phyloP scores from a whole-genome alignment of 2,113 vertebrate species.

The Ovis canadensis region DNA sequence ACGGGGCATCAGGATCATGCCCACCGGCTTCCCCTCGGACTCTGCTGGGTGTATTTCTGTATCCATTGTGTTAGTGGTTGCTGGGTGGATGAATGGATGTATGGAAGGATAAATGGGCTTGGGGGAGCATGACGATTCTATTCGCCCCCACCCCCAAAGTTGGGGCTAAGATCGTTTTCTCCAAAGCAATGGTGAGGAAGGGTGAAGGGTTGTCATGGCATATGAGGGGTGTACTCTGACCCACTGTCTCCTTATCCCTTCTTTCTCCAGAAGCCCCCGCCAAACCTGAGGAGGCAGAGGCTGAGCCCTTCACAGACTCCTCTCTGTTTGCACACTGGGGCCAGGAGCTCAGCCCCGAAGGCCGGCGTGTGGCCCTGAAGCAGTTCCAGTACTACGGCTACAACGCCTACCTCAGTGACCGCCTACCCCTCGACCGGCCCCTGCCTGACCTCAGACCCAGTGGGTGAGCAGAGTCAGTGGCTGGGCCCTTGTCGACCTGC shows the following conservation, averaged over 20 bases:
- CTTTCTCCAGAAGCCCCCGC: slow-evolving; percentile 86
- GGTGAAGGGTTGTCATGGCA: neutral
- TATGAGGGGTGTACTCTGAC: slow-evolving; percentile 15
- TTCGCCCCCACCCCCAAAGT: fast-evolving
- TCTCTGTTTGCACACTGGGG: slow-evolving; percentile 97
- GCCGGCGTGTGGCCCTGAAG: slow-evolving; percentile 89
- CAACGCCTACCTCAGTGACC: slow-evolving; percentile 97
- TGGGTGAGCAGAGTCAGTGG: slow-evolving; percentile 84
- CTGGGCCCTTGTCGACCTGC: neutral
- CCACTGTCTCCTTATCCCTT: slow-evolving; percentile 52
- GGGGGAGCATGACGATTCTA: neutral
- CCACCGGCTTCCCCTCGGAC: neutral
- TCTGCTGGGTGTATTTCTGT: neutral
- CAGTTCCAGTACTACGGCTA: slow-evolving; percentile 99
- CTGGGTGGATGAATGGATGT: neutral
- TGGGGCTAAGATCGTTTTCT: neutral
- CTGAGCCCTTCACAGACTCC: slow-evolving; percentile 91
- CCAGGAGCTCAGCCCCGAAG: slow-evolving; percentile 91
- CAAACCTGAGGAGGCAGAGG: slow-evolving; percentile 84
- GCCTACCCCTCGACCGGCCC: slow-evolving; percentile 89
- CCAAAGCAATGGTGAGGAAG: neutral
- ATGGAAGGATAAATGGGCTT: neutral
- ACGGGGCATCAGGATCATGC: neutral
- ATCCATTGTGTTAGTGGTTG: neutral
- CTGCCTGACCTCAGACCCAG: slow-evolving; percentile 93